Evolutionary conservation across 2,797 vertebrate species (phyloP).

Genomic region (Amblyraja radiata): DNA sequence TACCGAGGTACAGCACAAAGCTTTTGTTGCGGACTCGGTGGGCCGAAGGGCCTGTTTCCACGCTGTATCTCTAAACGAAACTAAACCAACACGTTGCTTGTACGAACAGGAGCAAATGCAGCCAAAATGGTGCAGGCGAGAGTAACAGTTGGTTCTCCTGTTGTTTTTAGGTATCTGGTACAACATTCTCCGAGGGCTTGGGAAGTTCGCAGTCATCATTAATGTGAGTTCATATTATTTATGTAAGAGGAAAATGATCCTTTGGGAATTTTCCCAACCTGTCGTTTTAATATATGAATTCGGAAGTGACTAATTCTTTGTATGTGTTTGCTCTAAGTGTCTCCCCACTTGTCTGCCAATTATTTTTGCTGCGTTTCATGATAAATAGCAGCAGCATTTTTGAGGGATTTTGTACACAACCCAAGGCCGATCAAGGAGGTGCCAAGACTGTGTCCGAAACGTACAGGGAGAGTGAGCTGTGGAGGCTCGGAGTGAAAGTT

Average conservation of each 20-base stretch:
- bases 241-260: slow-evolving; percentile 39
- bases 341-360: not conserved
- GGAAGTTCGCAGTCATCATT: slow-evolving; percentile 92
- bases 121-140: not conserved
- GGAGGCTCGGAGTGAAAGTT: not conserved
- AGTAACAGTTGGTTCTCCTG: not conserved
- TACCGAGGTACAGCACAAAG: too few relatives aligned
- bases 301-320: not conserved
- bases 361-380: not conserved
- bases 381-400: not conserved
- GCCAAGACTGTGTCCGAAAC: not conserved
- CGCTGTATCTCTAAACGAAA: not conserved
- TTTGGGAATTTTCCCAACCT: not conserved
- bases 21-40: too few relatives aligned
- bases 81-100: not conserved
- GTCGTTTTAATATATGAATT: not conserved
- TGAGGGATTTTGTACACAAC: not conserved
- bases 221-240: slow-evolving; percentile 71
- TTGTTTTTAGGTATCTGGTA: slow-evolving; percentile 86
- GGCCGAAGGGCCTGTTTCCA: too few relatives aligned
- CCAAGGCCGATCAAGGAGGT: too few relatives aligned
- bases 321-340: not conserved
- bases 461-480: not conserved
- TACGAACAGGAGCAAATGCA: too few relatives aligned
- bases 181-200: slow-evolving; percentile 85